Evolutionary conservation across 1,140 invertebrate species (phyloP).

Genomic region (Zaprionus vittiger): DNA sequence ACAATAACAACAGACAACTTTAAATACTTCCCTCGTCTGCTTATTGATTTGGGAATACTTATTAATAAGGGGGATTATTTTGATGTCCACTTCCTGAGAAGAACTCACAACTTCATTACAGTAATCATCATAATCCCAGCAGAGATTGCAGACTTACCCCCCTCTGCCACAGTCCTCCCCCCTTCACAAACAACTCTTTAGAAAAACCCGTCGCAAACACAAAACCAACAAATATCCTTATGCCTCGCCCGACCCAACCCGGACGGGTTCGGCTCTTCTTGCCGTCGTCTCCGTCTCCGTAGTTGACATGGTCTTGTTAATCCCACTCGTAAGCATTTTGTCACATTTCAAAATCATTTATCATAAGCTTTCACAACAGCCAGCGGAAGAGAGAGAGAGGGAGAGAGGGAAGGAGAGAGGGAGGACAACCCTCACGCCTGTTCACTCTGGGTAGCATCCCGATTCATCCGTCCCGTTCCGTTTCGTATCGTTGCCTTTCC

Average conservation of each 20-base stretch:
- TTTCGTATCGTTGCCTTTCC: slow-evolving; percentile 38
- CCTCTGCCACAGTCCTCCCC: background rate
- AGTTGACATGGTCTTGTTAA: slow-evolving; percentile 57
- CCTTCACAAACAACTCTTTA: slow-evolving; percentile 53
- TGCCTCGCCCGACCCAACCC: background rate
- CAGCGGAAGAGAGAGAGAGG: background rate
- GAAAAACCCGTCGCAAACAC: slow-evolving; percentile 11
- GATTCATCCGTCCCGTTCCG: slow-evolving; percentile 13
- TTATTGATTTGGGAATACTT: slow-evolving; percentile 12
- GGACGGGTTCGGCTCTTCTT: slow-evolving; percentile 8
- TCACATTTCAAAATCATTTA: slow-evolving; percentile 83
- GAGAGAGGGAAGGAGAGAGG: slow-evolving; percentile 4
- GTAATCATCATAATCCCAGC: slow-evolving; percentile 62
- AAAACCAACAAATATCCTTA: slow-evolving; percentile 30
- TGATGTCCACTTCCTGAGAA: background rate
- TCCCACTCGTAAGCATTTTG: slow-evolving; percentile 82
- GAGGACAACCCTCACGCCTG: slow-evolving; percentile 60
- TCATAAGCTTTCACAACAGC: slow-evolving; percentile 79
- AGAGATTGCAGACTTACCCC: slow-evolving; percentile 38
- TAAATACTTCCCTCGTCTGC: background rate
- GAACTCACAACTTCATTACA: slow-evolving; percentile 65
- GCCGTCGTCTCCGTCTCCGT: slow-evolving; percentile 19
- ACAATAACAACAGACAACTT: background rate
- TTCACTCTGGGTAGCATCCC: background rate
- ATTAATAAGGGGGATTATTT: slow-evolving; percentile 30